phyloP scores from a whole-genome alignment of 2,888 invertebrate genomes.

The Ectemnius cavifrons region DNA sequence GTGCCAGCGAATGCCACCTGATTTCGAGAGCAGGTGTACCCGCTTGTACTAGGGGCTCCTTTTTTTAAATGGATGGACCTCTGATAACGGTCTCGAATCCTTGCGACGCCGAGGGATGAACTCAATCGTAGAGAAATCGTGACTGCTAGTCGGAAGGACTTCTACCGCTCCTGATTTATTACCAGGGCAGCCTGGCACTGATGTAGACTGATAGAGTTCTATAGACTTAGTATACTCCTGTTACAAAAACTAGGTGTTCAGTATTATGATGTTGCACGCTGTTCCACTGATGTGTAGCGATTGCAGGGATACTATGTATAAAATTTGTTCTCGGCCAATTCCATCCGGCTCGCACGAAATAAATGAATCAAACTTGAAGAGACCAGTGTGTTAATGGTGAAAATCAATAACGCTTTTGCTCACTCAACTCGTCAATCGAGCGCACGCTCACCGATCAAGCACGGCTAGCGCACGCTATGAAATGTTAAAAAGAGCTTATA shows the following conservation, averaged over 20 bases:
- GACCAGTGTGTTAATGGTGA: neutral
- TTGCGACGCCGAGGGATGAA: neutral
- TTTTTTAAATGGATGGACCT: constrained; percentile 27
- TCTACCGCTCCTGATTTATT: neutral
- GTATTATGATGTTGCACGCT: neutral
- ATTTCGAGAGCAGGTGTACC: constrained; percentile 48
- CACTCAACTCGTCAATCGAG: neutral
- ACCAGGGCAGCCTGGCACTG: neutral
- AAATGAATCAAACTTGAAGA: neutral
- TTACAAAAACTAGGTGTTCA: neutral
- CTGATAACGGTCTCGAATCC: constrained; percentile 22
- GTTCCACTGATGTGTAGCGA: neutral
- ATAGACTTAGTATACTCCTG: neutral
- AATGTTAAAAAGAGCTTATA: constrained; percentile 48
- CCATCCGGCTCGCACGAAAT: too few relatives aligned
- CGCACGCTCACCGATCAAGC: neutral
- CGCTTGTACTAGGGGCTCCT: constrained; percentile 2
- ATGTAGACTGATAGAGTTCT: too few relatives aligned
- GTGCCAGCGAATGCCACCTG: constrained; percentile 37
- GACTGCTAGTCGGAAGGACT: neutral
- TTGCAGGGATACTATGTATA: neutral
- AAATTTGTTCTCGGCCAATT: neutral
- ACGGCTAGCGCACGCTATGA: constrained; percentile 5
- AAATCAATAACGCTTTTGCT: constrained; percentile 3
- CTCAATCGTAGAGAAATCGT: neutral